Evolutionary conservation across 35 echinoderm and acorn worm genomes (phyloP).

Genomic region (Ptychodera flava): DNA sequence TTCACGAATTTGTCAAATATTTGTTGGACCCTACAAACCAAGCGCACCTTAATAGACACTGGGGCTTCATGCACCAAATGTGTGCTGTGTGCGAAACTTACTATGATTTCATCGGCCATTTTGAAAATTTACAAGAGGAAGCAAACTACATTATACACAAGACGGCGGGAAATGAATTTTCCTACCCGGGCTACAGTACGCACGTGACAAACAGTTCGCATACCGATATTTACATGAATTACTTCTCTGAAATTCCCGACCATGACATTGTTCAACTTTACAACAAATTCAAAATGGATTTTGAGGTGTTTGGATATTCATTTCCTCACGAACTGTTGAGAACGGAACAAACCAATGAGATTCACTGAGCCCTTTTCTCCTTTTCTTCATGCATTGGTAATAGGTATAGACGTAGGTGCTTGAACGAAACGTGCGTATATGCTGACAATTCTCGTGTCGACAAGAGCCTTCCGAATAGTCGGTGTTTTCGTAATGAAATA

Average conservation of each 20-base stretch:
- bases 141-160: slow-evolving; percentile 62
- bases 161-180: slow-evolving; percentile 55
- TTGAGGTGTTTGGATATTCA: slow-evolving; percentile 74
- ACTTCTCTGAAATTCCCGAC: slow-evolving; percentile 38
- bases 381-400: too few species aligned
- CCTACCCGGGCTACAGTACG: slow-evolving; percentile 42
- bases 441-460: too few species aligned
- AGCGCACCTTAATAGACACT: slow-evolving; percentile 23
- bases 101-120: slow-evolving; percentile 52
- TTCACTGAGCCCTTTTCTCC: too few species aligned
- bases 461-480: too few species aligned
- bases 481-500: too few species aligned
- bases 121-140: slow-evolving; percentile 34
- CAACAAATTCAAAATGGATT: slow-evolving; percentile 66
- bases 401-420: too few species aligned
- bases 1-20: slow-evolving; percentile 41
- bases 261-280: slow-evolving; percentile 52
- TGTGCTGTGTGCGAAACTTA: slow-evolving; percentile 39
- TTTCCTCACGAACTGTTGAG: not conserved
- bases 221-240: not conserved
- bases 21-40: not conserved
- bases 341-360: too few species aligned
- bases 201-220: slow-evolving; percentile 24
- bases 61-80: slow-evolving; percentile 24
- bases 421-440: too few species aligned